Base-by-base conservation (phyloP, 2,797 vertebrate genomes). In the Spea hammondii region DNA sequence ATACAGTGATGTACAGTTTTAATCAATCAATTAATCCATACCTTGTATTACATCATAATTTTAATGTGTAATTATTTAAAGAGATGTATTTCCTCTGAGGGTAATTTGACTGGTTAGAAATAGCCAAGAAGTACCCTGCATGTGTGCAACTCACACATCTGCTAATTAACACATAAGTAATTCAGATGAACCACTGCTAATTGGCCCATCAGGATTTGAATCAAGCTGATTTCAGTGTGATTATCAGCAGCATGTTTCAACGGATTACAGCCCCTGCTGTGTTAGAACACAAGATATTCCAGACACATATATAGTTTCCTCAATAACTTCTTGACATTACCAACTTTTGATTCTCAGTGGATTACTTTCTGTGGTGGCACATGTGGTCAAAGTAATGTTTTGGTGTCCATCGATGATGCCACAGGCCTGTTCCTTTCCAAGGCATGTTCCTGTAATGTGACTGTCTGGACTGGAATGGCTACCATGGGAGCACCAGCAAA, bases 181-280 rank as follows among this genome's bases (percentile, higher is more conserved):
- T 76, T 57, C 51, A 79, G 76, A 78, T 69, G 13, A 70, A 66
- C 11, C 0, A 0, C 51, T 71, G 83, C 48, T 80, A 73, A 77
- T 67, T 65, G 44, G 72, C 76, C 65, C 65, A 50, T 49, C 75
- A 49, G 70, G 10, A n/a, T 53, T 76, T 75, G 70, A 60, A 78
- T 32, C 69, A n/a, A 80, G 64, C 48, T 59, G 72, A 54, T 78
- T 65, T 68, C 75, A 68, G 68, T 32, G 67, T 65, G 50, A 65
- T 62, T 54, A 72, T 69, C 1, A 65, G 5, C 9, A 67, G n/a
- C 44, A 13, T 12, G 75, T 79, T 76, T 83, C 64, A 72, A 53
- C 51, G 44, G 82, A 62, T 67, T 65, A 77, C 46, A 67, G 32
- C 68, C 72, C 74, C 73, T 62, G 48, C 50, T 8, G 79, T 53